Evolutionary conservation across 2,797 vertebrate genomes (phyloP).

Genomic region (Acrossocheilus fasciatus): DNA sequence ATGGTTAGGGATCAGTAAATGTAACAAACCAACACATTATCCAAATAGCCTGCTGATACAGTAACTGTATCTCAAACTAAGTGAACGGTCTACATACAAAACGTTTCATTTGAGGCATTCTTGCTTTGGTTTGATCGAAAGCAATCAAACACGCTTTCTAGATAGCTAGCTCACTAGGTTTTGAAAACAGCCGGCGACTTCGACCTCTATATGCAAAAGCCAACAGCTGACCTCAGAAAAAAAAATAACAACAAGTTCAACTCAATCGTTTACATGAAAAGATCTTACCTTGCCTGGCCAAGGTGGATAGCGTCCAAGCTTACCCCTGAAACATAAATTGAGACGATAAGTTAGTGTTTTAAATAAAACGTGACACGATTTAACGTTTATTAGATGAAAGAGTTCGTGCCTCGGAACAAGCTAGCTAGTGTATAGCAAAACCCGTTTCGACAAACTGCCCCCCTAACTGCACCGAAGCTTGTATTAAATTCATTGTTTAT

Average conservation of each 20-base stretch:
- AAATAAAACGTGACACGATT: background rate
- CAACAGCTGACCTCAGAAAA: slow-evolving; percentile 11
- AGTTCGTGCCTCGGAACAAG: background rate
- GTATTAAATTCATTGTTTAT: background rate
- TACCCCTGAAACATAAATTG: slow-evolving; percentile 85
- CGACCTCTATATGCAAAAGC: background rate
- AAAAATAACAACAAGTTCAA: background rate
- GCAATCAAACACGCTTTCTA: background rate
- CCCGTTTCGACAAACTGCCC: background rate
- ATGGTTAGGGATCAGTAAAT: slow-evolving; percentile 13
- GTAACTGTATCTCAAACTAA: background rate
- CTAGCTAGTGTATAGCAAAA: slow-evolving; percentile 22
- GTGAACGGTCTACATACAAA: background rate
- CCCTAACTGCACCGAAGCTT: background rate
- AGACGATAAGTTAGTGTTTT: background rate
- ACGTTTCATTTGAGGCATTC: background rate
- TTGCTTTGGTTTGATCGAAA: background rate
- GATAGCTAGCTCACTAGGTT: background rate
- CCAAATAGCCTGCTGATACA: background rate
- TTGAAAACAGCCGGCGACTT: background rate
- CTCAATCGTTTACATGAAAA: background rate
- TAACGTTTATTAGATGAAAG: background rate
- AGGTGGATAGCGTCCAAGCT: slow-evolving; percentile 95
- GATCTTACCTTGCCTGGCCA: slow-evolving; percentile 96
- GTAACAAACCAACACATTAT: background rate